Evolutionary conservation across 2,113 vertebrate genomes (phyloP).

Genomic region (Limanda limanda): DNA sequence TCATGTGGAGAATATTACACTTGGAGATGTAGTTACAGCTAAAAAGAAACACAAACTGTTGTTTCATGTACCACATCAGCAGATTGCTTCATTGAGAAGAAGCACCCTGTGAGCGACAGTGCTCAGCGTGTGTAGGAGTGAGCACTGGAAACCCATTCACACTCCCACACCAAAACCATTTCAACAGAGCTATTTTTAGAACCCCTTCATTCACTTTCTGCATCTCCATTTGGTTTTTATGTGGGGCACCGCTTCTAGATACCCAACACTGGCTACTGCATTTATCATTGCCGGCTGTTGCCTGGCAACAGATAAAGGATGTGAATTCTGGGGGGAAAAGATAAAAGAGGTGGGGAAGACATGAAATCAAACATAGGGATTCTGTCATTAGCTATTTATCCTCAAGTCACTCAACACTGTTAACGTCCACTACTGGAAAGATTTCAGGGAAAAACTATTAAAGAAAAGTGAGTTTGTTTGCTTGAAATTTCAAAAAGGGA

Average conservation of each 20-base stretch:
- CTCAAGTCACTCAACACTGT: neutral
- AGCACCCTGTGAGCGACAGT: conserved; percentile 3
- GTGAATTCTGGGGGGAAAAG: conserved; percentile 28
- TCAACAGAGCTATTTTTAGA: conserved; percentile 68
- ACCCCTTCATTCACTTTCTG: conserved; percentile 72
- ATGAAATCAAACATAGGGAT: conserved; percentile 20
- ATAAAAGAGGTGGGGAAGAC: conserved; percentile 19
- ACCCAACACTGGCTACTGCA: conserved; percentile 33
- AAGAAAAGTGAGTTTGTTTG: neutral
- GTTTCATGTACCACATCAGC: conserved; percentile 5
- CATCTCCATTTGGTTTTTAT: conserved; percentile 66
- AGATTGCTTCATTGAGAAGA: conserved; percentile 25
- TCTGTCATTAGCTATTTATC: conserved; percentile 2
- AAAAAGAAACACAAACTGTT: neutral
- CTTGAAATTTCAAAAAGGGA: neutral
- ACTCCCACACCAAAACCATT: conserved; percentile 59
- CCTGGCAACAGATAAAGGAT: conserved; percentile 70
- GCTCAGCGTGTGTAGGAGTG: conserved; percentile 30
- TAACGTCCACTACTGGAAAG: neutral
- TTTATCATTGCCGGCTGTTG: conserved; percentile 64
- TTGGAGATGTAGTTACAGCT: neutral
- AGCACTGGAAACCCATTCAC: conserved; percentile 66
- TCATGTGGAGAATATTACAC: neutral
- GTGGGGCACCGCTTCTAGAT: conserved; percentile 67
- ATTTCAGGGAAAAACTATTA: neutral